phyloP scores from a whole-genome alignment of 2,113 vertebrate genomes.

The Antigone vipio region DNA sequence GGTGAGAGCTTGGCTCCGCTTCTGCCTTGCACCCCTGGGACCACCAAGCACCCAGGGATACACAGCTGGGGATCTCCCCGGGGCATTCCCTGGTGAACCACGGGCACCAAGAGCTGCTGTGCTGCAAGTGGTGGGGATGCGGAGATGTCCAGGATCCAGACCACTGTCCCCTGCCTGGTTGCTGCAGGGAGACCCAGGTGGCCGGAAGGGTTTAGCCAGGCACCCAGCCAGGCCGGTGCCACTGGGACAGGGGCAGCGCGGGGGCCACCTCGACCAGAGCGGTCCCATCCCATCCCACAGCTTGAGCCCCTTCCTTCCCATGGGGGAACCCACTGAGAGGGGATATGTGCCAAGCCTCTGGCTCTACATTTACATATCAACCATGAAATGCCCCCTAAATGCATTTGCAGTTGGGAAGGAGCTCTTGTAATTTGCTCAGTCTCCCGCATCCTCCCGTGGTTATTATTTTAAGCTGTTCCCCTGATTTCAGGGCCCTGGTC shows the following conservation, averaged over 20 bases:
- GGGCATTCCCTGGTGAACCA: not conserved
- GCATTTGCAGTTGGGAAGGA: not conserved
- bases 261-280: not conserved
- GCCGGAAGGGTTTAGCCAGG: not conserved
- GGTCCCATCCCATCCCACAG: accelerated
- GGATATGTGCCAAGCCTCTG: accelerated
- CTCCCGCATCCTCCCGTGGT: not conserved
- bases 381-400: not conserved
- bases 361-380: not conserved
- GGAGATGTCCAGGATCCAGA: not conserved
- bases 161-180: accelerated
- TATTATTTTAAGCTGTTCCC: not conserved
- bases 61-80: not conserved
- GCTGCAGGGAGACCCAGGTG: not conserved
- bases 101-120: not conserved
- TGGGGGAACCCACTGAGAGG: accelerated
- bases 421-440: not conserved
- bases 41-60: not conserved
- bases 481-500: not conserved
- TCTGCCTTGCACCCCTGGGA: not conserved
- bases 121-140: not conserved
- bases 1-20: not conserved
- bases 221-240: not conserved
- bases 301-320: not conserved
- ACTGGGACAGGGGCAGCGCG: accelerated